Percentiles rank a stretch among this genome's conserved stretches.
phyloP scores from a whole-genome alignment of 2,888 invertebrate species.

The Aphidoletes aphidimyza region DNA sequence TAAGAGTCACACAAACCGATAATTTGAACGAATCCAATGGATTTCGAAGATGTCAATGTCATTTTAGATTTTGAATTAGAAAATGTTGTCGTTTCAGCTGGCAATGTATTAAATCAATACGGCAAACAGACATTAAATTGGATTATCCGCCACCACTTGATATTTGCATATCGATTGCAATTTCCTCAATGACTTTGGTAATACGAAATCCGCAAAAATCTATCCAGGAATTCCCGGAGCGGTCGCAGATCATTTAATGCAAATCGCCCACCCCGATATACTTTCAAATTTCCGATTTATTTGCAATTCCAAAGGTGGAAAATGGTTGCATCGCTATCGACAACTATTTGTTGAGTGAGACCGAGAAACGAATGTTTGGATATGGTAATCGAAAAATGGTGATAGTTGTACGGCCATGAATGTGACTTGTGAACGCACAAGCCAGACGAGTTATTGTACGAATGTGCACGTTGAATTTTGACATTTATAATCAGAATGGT shows the following conservation, averaged over 20 bases:
- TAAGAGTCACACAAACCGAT: too few species aligned
- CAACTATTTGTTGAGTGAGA: background rate
- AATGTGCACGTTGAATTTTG: constrained; percentile 15
- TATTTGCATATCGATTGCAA: constrained; percentile 52
- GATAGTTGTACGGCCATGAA: too few species aligned
- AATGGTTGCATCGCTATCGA: background rate
- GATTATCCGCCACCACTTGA: constrained; percentile 35
- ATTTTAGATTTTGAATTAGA: constrained; percentile 39
- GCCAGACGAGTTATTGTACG: constrained; percentile 7
- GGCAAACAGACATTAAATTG: constrained; percentile 52
- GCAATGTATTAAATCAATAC: constrained; percentile 45
- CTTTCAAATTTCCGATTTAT: constrained; percentile 38
- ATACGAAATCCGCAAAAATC: too few species aligned
- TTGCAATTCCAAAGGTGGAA: constrained; percentile 13
- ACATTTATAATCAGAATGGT: constrained; percentile 53
- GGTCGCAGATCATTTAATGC: constrained; percentile 41
- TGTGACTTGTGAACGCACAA: background rate
- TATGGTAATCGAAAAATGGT: too few species aligned
- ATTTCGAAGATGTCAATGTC: constrained; percentile 25
- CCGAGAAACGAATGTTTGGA: background rate
- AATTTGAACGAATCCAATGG: background rate
- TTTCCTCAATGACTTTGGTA: background rate
- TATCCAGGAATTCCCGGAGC: too few species aligned
- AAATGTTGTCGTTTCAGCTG: constrained; percentile 52
- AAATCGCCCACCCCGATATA: background rate